A percentile compares a stretch with the other conserved stretches of the same genome.
Evolutionary conservation across 2,113 vertebrate species (phyloP).

Genomic region (Leucosticte australis): DNA sequence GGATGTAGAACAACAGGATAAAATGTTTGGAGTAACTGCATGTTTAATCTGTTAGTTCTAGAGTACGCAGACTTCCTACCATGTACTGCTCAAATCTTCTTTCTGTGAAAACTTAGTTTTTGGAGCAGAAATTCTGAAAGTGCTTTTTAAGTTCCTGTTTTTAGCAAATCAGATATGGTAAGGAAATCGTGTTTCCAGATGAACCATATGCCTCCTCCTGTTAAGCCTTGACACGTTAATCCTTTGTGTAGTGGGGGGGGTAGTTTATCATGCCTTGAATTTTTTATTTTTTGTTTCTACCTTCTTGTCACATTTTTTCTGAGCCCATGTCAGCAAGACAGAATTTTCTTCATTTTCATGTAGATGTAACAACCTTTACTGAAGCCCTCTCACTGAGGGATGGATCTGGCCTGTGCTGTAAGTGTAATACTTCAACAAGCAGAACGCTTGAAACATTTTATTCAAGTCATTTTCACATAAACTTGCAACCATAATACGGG

Average conservation of each 20-base stretch:
- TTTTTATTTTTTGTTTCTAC: neutral
- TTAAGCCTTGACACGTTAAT: neutral
- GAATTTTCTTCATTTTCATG: neutral
- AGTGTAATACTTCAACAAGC: neutral
- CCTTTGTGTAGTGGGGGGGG: neutral
- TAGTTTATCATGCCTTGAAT: neutral
- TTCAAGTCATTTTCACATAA: slow-evolving; percentile 81
- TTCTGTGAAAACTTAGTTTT: neutral
- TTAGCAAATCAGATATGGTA: neutral
- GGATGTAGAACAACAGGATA: neutral
- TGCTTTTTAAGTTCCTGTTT: neutral
- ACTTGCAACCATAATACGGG: slow-evolving; percentile 73
- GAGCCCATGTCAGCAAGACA: neutral
- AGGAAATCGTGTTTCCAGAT: neutral
- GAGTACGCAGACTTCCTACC: neutral
- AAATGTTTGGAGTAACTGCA: neutral
- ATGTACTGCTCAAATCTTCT: neutral
- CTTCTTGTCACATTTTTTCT: neutral
- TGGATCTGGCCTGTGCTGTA: neutral
- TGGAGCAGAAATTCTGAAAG: neutral
- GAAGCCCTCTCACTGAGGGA: neutral
- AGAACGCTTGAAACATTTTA: slow-evolving; percentile 78
- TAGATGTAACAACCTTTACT: neutral
- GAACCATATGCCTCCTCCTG: neutral
- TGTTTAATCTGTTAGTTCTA: neutral